phyloP scores from a whole-genome alignment of 1,140 invertebrate species.

The Sipha flava region DNA sequence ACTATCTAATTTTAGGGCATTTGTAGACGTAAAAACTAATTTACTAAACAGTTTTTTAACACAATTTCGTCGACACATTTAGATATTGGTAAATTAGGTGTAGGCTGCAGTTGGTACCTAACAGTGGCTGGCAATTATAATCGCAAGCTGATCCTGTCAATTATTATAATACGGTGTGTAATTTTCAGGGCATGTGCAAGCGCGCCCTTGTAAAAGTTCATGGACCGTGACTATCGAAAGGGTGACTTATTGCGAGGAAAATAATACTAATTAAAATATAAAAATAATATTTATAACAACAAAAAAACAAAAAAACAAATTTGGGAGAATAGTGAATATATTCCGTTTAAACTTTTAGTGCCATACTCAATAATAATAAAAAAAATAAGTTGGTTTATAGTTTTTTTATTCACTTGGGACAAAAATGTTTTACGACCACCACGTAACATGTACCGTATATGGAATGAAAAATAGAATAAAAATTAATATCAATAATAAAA shows the following conservation, averaged over 20 bases:
- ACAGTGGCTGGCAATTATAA: slow-evolving; percentile 15
- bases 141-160: slow-evolving; percentile 28
- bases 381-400: not conserved
- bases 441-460: not conserved
- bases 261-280: slow-evolving; percentile 29
- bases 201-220: slow-evolving; percentile 14
- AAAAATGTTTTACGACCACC: not conserved
- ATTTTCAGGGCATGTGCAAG: slow-evolving; percentile 10
- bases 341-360: not conserved
- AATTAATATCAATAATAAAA: not conserved
- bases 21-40: too few relatives aligned
- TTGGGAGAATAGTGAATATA: not conserved
- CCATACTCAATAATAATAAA: not conserved
- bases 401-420: not conserved
- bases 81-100: not conserved
- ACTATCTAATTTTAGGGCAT: too few relatives aligned
- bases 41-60: not conserved
- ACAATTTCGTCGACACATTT: not conserved
- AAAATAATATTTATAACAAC: not conserved
- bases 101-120: not conserved
- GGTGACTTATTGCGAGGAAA: not conserved
- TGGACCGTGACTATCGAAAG: slow-evolving; percentile 17
- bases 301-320: not conserved
- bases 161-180: slow-evolving; percentile 30
- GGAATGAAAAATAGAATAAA: not conserved